A percentile compares a stretch with the other conserved stretches of the same genome.
Conservation (phyloP, 2,888 invertebrate genomes). For the Sinohyriopsis cumingii region DNA sequence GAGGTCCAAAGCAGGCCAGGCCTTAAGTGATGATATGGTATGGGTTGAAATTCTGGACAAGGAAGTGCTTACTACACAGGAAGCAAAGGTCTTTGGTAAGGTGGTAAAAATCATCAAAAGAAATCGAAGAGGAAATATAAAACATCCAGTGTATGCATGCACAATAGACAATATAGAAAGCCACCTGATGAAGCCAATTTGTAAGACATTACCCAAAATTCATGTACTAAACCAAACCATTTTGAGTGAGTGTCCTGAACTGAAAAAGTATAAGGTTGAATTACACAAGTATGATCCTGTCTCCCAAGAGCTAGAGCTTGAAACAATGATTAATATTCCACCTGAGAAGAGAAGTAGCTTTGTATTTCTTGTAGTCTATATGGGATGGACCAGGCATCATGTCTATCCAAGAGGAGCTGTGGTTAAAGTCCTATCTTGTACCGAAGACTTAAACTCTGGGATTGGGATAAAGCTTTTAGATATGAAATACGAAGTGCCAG, state of each 20-base stretch:
- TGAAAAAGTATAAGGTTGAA: not conserved
- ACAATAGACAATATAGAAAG: constrained; percentile 36
- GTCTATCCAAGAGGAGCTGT: constrained; percentile 49
- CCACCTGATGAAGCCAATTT: constrained; percentile 38
- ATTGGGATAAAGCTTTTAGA: constrained; percentile 30
- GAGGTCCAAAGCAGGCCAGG: constrained; percentile 39
- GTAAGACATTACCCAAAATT: constrained; percentile 37
- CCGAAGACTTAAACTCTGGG: constrained; percentile 22
- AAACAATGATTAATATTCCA: constrained; percentile 19
- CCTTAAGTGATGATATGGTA: constrained; percentile 43
- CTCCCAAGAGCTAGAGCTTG: constrained; percentile 2
- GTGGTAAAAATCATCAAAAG: constrained; percentile 19
- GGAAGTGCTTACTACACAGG: constrained; percentile 4
- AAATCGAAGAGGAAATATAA: constrained; percentile 18
- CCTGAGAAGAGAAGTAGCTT: constrained; percentile 35
- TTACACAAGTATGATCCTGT: too few species aligned
- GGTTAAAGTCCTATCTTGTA: constrained; percentile 33
- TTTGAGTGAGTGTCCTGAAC: constrained; percentile 1
- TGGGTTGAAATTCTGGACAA: constrained; percentile 37
- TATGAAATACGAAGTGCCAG: constrained; percentile 35
- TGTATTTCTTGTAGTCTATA: constrained; percentile 45
- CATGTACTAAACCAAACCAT: constrained; percentile 18
- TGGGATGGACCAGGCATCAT: constrained; percentile 35
- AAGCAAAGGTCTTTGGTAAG: constrained; percentile 15
- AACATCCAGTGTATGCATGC: constrained; percentile 43